A percentile compares a stretch with the other conserved stretches of the same genome.
These are phyloP conservation scores for Naja naja DNA, from an alignment of 2,113 vertebrate species.

Conservation along the genomic window DNA sequence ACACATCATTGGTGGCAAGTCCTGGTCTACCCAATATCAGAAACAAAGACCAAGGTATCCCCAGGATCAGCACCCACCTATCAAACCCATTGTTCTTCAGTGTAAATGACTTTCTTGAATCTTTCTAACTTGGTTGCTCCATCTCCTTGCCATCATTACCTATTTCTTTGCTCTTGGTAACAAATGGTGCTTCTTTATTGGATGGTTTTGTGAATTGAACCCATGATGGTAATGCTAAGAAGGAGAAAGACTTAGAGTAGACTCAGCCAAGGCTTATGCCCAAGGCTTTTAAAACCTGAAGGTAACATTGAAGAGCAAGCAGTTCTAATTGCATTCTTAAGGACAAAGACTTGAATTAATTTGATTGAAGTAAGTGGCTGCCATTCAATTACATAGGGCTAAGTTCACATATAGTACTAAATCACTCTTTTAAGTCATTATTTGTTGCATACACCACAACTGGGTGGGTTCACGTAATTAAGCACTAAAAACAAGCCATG, in stretches of 20 bases:
- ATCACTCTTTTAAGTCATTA: too few relatives aligned
- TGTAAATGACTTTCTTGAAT: background rate
- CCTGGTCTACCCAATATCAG: background rate
- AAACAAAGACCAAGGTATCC: background rate
- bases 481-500: too few relatives aligned
- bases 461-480: too few relatives aligned
- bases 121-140: background rate
- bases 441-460: too few relatives aligned
- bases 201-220: background rate
- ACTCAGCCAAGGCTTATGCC: too few relatives aligned
- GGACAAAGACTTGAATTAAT: too few relatives aligned
- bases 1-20: background rate
- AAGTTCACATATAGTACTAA: too few relatives aligned
- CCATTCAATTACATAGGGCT: too few relatives aligned
- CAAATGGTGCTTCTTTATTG: background rate
- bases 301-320: too few relatives aligned
- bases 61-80: background rate
- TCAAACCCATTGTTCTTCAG: background rate
- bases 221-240: background rate
- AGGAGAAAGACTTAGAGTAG: background rate
- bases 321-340: too few relatives aligned
- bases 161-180: background rate
- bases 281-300: too few relatives aligned
- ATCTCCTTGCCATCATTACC: background rate
- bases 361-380: too few relatives aligned